phyloP scores from a whole-genome alignment of 2,888 invertebrate species.

The Himalopsyche kuldschensis region DNA sequence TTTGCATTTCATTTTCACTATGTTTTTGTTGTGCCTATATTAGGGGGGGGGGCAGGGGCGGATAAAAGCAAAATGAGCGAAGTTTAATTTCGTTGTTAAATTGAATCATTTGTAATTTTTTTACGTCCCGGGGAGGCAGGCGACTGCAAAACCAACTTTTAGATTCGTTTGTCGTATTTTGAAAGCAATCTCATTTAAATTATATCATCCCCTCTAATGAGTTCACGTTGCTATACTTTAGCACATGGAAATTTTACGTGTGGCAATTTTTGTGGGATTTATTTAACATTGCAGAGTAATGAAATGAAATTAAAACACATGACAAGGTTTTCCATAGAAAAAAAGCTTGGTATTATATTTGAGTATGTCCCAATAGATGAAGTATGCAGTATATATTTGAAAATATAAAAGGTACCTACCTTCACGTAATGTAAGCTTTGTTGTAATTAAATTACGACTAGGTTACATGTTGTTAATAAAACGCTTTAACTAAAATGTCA shows the following conservation, averaged over 20 bases:
- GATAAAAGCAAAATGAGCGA: constrained; percentile 3
- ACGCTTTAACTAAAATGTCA: too few relatives aligned
- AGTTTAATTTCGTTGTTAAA: constrained; percentile 20
- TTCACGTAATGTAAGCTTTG: too few relatives aligned
- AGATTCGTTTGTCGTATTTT: constrained; percentile 11
- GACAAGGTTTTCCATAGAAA: not conserved
- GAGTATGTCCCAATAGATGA: not conserved
- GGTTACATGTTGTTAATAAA: too few relatives aligned
- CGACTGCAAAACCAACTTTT: not conserved
- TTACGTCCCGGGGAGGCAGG: not conserved
- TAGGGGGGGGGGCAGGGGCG: not conserved
- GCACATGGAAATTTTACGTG: not conserved
- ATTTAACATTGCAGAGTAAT: not conserved
- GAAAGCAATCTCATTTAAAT: constrained; percentile 6
- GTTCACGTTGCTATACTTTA: not conserved
- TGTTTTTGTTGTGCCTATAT: not conserved
- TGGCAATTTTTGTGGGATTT: not conserved
- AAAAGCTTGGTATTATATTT: not conserved
- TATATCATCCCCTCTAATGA: constrained; percentile 4
- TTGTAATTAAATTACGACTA: too few relatives aligned
- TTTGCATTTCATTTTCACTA: constrained; percentile 7
- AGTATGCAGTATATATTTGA: too few relatives aligned
- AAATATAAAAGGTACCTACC: too few relatives aligned
- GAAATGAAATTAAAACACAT: constrained; percentile 1
- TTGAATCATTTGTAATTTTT: constrained; percentile 15